Percentiles rank a stretch among this genome's conserved stretches.
Evolutionary conservation across 2,113 vertebrate species (phyloP).

Genomic region (Chrysemys picta): DNA sequence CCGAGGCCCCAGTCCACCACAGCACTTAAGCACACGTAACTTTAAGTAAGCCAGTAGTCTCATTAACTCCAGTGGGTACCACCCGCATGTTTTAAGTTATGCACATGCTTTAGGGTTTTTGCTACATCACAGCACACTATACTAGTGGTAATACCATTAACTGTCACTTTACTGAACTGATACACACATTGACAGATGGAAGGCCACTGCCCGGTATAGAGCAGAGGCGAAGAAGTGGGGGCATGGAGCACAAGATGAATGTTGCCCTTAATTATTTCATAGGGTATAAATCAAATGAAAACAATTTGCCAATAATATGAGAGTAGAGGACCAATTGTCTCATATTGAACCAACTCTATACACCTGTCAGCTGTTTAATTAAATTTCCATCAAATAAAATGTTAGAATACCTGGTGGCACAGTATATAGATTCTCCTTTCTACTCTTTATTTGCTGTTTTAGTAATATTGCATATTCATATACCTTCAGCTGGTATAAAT

Average conservation of each 20-base stretch:
- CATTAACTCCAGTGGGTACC: conserved; percentile 51
- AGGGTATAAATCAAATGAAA: not conserved
- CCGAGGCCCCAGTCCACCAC: not conserved
- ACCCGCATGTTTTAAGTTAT: not conserved
- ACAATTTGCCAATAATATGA: not conserved
- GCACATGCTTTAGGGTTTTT: conserved; percentile 44
- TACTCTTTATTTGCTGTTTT: not conserved
- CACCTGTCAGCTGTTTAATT: not conserved
- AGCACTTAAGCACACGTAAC: not conserved
- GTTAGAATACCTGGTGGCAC: rapidly evolving
- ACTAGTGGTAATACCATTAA: conserved; percentile 30
- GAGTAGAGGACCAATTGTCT: not conserved
- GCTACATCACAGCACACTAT: conserved; percentile 21
- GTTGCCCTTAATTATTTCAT: not conserved
- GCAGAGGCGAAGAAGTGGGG: not conserved
- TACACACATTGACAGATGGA: conserved; percentile 28
- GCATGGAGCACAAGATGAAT: not conserved
- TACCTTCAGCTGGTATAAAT: not conserved
- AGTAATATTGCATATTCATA: not conserved
- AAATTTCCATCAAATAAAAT: not conserved
- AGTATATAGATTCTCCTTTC: not conserved
- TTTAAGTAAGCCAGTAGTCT: conserved; percentile 4
- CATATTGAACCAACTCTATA: not conserved
- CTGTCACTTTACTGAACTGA: not conserved
- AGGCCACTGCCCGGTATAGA: not conserved